phyloP scores from a whole-genome alignment of 1,140 invertebrate species.

The Trinorchestia longiramus region DNA sequence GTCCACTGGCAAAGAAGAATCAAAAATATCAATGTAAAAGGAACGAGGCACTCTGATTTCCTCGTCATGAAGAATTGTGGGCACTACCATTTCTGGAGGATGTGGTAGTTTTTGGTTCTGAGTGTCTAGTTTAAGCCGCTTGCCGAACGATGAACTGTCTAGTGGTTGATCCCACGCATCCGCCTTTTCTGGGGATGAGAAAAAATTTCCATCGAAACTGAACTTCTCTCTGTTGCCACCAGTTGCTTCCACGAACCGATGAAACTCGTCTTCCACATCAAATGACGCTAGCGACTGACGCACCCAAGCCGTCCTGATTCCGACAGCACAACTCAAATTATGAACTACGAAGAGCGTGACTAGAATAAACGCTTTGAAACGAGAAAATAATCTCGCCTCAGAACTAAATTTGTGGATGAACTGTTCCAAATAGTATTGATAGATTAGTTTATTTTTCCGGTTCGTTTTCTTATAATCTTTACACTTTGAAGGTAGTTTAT shows the following conservation, averaged over 20 bases:
- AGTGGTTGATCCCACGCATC: neutral
- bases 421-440: neutral
- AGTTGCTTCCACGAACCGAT: neutral
- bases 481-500: neutral
- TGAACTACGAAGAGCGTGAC: neutral
- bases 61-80: neutral
- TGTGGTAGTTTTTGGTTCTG: neutral
- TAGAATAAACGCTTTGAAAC: constrained; percentile 16
- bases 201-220: neutral
- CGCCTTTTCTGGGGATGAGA: neutral
- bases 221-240: constrained; percentile 14
- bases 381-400: neutral
- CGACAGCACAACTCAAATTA: neutral
- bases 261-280: neutral
- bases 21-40: constrained; percentile 31
- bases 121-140: neutral
- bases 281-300: constrained; percentile 9
- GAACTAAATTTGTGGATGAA: neutral
- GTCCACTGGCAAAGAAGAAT: constrained; percentile 15
- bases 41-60: constrained; percentile 14
- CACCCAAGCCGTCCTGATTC: constrained; percentile 13
- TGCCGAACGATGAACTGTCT: neutral
- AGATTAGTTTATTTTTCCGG: neutral
- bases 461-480: neutral
- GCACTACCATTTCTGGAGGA: neutral